Evolutionary conservation across 2,888 invertebrate genomes (phyloP), one percentile per base, ranked within the genome.

Genomic region (Nemotelus pantherinus): DNA sequence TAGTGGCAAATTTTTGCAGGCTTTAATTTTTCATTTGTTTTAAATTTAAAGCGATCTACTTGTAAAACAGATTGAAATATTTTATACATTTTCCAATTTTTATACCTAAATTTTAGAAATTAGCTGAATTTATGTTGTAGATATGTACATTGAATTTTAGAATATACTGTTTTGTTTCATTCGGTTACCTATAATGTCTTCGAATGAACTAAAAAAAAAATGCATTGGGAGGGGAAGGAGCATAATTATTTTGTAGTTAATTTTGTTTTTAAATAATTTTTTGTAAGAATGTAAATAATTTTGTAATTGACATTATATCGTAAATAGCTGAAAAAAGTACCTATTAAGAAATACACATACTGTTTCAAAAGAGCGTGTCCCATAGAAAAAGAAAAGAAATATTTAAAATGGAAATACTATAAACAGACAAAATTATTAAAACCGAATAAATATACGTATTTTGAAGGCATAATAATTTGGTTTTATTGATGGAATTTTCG

Each of bases 301-400:
- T 25, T 25, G 25, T 25, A 25, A 25, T 25, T 25, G 25, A 25
- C 25, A 25, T 25, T 25, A 25, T 25, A 25, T 25, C 25, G 25
- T 25, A 25, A 25, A 25, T 25, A 25, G 25, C 25, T 25, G 25
- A 25, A 25, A 25, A 25, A 25, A 25, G 25, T 25, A 25, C 25
- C 25, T 25, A 25, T 25, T 25, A 25, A 25, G 25, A 25, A 25
- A 25, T 70, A 41, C 70, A 53, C 44, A 65, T 53, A 55, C 55
- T 70, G 70, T 70, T 70, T 70, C 70, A 45, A 70, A 53, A 70
- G 70, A 70, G 70, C 70, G 70, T 70, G 70, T 70, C 70, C 43
- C 43, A 55, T 43, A 43, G 47, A 3, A 39, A 41, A 43, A 6
- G 47, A 70, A 53, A 70, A 43, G 53, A 70, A 70, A 70, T 70